phyloP scores from a whole-genome alignment of 2,113 vertebrate genomes.

The Lagopus leucura region DNA sequence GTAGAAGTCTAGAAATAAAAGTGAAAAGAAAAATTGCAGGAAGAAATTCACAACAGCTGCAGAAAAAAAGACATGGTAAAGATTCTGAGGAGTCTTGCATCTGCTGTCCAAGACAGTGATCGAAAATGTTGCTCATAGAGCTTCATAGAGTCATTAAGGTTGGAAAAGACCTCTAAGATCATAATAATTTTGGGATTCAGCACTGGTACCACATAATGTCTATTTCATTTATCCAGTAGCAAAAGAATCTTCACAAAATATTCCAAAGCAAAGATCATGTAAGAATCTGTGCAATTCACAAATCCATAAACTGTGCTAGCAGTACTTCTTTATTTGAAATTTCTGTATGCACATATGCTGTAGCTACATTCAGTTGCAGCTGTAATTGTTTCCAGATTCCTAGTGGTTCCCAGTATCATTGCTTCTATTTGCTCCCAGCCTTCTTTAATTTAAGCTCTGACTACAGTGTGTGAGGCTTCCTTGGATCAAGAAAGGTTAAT shows the following conservation, averaged over 20 bases:
- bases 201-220: neutral
- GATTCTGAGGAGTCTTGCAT: neutral
- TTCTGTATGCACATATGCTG: neutral
- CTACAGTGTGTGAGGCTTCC: neutral
- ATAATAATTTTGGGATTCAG: neutral
- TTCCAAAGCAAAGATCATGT: neutral
- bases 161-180: too few relatives aligned
- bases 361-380: neutral
- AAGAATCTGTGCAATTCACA: neutral
- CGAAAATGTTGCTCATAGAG: neutral
- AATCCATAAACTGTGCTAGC: neutral
- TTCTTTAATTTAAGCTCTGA: neutral
- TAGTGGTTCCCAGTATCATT: neutral
- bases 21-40: neutral
- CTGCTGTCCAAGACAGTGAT: neutral
- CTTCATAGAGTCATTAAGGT: too few relatives aligned
- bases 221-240: neutral
- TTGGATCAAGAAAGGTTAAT: neutral
- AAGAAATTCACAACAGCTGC: neutral
- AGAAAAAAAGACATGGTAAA: neutral
- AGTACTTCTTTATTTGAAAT: neutral
- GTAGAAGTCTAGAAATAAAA: neutral
- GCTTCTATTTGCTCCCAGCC: neutral
- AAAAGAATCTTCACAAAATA: neutral
- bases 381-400: neutral